Evolutionary conservation across 2,888 invertebrate genomes (phyloP).

Genomic region (Caenorhabditis sinica): DNA sequence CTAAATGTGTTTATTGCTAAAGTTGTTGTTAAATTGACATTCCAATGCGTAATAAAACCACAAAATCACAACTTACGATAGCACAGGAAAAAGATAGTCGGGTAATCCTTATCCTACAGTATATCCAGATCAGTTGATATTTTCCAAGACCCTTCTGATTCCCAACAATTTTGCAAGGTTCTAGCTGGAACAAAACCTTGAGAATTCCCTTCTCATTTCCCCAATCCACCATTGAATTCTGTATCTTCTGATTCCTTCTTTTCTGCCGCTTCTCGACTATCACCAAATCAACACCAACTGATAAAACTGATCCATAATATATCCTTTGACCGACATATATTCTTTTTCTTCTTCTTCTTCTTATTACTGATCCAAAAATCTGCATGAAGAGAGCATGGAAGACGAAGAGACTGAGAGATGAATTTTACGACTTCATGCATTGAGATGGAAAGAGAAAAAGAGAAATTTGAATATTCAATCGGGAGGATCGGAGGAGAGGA

Average conservation of each 20-base stretch:
- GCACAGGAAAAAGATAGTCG: too few species aligned
- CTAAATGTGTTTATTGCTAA: too few species aligned
- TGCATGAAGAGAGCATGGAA: neutral
- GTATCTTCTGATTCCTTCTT: neutral
- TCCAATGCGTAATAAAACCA: too few species aligned
- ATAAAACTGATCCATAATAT: constrained; percentile 48
- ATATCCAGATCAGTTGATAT: too few species aligned
- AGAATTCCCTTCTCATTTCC: neutral
- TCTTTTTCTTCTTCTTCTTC: constrained; percentile 17
- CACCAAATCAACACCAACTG: constrained; percentile 40
- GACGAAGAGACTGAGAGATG: constrained; percentile 33
- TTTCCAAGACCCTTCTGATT: too few species aligned
- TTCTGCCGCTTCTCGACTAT: constrained; percentile 33
- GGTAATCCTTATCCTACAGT: too few species aligned
- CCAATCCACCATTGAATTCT: neutral
- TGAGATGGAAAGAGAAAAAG: constrained; percentile 25
- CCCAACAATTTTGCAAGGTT: too few species aligned
- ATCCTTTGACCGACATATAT: constrained; percentile 56
- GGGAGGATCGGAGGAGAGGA: constrained; percentile 8
- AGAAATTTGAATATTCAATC: constrained; percentile 53
- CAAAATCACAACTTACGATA: too few species aligned
- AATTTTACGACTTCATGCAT: constrained; percentile 36
- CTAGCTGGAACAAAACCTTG: too few species aligned
- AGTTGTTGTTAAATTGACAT: too few species aligned
- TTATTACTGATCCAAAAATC: constrained; percentile 33